Evolutionary conservation across 2,797 vertebrate species (phyloP).

Genomic region (Falco concolor): DNA sequence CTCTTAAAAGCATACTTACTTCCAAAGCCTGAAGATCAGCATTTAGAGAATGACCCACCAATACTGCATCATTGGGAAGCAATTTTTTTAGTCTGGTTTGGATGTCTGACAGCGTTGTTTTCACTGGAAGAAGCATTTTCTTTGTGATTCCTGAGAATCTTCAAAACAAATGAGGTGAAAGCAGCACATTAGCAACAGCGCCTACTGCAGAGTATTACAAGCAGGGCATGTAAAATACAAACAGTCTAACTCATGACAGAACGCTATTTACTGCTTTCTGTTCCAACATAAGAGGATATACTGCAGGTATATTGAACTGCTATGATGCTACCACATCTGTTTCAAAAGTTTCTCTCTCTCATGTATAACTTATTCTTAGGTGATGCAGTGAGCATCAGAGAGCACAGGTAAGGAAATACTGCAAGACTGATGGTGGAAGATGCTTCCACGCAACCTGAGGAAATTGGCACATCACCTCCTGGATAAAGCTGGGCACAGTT

Average conservation of each 20-base stretch:
- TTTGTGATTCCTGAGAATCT: conserved; percentile 89
- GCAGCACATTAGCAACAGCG: not conserved
- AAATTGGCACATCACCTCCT: not conserved
- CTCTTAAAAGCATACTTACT: conserved; percentile 69
- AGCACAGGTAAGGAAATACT: not conserved
- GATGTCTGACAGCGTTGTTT: conserved; percentile 79
- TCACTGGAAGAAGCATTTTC: conserved; percentile 79
- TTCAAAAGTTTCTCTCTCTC: not conserved
- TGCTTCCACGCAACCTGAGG: not conserved
- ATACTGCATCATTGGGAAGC: conserved; percentile 82
- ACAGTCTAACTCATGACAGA: not conserved
- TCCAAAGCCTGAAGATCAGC: conserved; percentile 83
- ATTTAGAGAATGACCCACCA: conserved; percentile 89
- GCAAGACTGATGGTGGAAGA: not conserved
- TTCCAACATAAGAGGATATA: not conserved
- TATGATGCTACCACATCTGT: not conserved
- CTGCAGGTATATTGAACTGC: not conserved
- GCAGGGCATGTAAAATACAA: not conserved
- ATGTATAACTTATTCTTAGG: not conserved
- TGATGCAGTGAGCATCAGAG: not conserved
- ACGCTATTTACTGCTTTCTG: not conserved
- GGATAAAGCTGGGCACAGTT: not conserved
- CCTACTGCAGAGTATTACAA: not conserved
- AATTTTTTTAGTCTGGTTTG: conserved; percentile 76
- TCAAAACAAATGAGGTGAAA: conserved; percentile 20